These are phyloP conservation scores for Cnemophilus loriae DNA, from an alignment of 2,113 vertebrate genomes.

Conservation along the genomic window DNA sequence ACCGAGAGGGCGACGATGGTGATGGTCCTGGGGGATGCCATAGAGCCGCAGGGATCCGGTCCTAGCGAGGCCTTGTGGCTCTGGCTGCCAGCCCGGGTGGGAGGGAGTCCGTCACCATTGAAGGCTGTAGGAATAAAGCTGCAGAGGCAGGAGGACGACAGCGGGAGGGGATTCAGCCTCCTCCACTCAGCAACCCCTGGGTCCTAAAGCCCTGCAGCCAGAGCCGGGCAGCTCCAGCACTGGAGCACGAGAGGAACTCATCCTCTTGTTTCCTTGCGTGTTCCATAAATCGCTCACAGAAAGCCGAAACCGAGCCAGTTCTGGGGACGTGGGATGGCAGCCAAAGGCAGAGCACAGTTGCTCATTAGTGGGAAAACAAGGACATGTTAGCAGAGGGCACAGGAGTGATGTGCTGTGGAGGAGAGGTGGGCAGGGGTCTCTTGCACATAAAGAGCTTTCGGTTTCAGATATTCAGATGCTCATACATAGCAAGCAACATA, in stretches of 20 bases:
- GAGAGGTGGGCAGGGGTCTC: background rate
- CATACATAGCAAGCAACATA: background rate
- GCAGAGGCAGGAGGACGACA: slow-evolving; percentile 48
- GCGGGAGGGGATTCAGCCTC: slow-evolving; percentile 46
- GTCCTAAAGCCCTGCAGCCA: slow-evolving; percentile 69
- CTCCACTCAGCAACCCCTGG: slow-evolving; percentile 59
- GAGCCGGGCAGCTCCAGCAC: background rate
- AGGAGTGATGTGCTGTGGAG: background rate
- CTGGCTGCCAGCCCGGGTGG: slow-evolving; percentile 5
- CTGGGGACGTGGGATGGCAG: background rate
- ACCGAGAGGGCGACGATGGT: slow-evolving; percentile 92
- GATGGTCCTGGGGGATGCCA: slow-evolving; percentile 92
- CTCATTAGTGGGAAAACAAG: background rate
- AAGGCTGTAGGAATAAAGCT: slow-evolving; percentile 44
- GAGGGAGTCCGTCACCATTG: slow-evolving; percentile 54
- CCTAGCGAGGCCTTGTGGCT: slow-evolving; percentile 35
- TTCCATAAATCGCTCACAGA: background rate
- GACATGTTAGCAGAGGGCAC: background rate
- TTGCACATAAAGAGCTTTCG: background rate
- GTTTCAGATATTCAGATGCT: background rate
- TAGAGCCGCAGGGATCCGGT: slow-evolving; percentile 55
- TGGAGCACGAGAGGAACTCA: background rate
- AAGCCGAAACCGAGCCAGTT: background rate
- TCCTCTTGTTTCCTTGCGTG: background rate
- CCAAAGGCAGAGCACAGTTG: background rate